These are phyloP conservation scores for Caenorhabditis sp. DNA, from an alignment of 2,888 invertebrate genomes.

Conservation along the genomic window DNA sequence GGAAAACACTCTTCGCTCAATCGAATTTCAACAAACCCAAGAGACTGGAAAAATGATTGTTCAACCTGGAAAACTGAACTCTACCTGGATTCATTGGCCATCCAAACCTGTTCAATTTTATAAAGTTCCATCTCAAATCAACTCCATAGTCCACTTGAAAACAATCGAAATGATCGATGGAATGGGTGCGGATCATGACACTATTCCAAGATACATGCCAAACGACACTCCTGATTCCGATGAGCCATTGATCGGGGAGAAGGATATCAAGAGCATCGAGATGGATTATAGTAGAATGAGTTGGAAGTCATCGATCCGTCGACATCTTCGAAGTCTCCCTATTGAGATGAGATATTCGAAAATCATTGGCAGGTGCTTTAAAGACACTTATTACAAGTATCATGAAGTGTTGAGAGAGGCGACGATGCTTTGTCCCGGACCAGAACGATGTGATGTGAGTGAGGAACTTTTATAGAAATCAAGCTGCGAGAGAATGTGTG, in stretches of 20 bases:
- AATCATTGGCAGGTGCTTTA: conserved; percentile 31
- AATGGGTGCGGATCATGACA: conserved; percentile 16
- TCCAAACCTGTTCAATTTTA: conserved; percentile 9
- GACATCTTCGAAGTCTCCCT: conserved; percentile 23
- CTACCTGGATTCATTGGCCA: conserved; percentile 45
- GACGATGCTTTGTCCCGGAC: conserved; percentile 40
- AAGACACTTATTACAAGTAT: conserved; percentile 21
- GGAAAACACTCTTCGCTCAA: conserved; percentile 19
- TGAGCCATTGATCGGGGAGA: conserved; percentile 21
- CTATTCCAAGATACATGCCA: conserved; percentile 12
- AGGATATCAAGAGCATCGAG: conserved; percentile 26
- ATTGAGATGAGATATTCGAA: conserved; percentile 15
- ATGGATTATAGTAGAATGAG: conserved; percentile 40
- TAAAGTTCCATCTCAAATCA: conserved; percentile 11
- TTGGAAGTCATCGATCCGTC: conserved; percentile 28
- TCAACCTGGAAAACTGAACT: conserved; percentile 23
- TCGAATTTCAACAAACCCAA: conserved; percentile 13
- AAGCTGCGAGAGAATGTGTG: no score
- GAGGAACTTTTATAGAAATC: no score
- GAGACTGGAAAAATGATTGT: conserved; percentile 44
- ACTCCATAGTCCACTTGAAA: conserved; percentile 42
- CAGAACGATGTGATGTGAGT: conserved; percentile 46
- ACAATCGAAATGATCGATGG: conserved; percentile 29
- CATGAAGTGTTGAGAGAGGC: conserved; percentile 13
- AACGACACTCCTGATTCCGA: neutral